Evolutionary conservation across 2,113 vertebrate species (phyloP).

Genomic region (Reinhardtius hippoglossoides): DNA sequence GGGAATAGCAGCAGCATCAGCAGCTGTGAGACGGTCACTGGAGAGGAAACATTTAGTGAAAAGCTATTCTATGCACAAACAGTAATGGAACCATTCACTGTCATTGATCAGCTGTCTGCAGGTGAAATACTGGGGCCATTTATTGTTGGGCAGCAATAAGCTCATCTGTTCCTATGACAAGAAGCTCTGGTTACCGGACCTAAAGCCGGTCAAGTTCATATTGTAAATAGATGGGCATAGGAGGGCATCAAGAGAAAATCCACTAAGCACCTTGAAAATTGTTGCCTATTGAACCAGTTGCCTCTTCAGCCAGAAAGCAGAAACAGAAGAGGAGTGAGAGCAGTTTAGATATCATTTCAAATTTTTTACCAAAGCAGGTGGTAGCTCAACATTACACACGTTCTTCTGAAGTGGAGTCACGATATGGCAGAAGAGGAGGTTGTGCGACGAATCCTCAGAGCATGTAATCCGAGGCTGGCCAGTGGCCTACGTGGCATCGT

Average conservation of each 20-base stretch:
- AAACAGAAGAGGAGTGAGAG: background rate
- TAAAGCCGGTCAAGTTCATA: background rate
- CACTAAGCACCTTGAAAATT: conserved; percentile 12
- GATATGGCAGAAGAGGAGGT: no score
- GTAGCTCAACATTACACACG: background rate
- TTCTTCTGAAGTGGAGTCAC: no score
- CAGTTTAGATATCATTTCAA: conserved; percentile 8
- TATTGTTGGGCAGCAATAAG: background rate
- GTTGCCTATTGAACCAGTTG: conserved; percentile 12
- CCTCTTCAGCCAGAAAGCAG: background rate
- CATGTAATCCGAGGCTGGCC: no score
- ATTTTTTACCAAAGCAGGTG: background rate
- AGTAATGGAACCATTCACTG: background rate
- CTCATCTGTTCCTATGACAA: background rate
- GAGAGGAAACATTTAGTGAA: background rate
- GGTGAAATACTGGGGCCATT: background rate
- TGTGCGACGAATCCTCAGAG: no score
- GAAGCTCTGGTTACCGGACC: background rate
- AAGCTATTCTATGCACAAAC: background rate
- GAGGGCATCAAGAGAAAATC: conserved; percentile 16
- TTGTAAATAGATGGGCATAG: conserved; percentile 11
- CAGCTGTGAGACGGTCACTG: background rate
- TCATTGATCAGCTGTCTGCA: background rate
- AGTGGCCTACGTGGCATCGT: no score
- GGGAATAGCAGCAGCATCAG: conserved; percentile 16